Evolutionary conservation across 2,888 invertebrate species (phyloP).

Genomic region (Augiades crinisus): DNA sequence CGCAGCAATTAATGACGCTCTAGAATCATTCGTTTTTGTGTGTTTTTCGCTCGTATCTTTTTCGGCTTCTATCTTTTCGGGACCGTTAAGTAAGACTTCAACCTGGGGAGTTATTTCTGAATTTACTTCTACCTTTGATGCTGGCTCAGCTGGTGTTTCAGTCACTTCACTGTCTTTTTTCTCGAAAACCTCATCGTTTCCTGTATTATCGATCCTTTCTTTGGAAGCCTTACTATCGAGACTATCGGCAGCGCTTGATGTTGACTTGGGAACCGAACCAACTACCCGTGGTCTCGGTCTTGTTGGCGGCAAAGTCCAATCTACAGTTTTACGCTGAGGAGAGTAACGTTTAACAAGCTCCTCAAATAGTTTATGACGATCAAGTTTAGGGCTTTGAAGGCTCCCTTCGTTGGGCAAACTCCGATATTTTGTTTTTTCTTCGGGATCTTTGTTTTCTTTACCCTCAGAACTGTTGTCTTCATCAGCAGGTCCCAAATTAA

Average conservation of each 20-base stretch:
- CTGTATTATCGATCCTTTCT: conserved; percentile 44
- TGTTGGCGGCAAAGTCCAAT: conserved; percentile 73
- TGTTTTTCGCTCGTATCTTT: conserved; percentile 31
- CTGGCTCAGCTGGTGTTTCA: conserved; percentile 32
- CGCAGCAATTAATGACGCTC: conserved; percentile 56
- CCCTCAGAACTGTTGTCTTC: conserved; percentile 41
- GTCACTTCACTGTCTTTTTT: conserved; percentile 45
- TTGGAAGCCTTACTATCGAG: conserved; percentile 45
- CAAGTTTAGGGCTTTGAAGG: conserved; percentile 56
- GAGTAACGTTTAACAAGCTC: conserved; percentile 72
- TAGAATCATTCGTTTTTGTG: conserved; percentile 46
- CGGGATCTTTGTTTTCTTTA: conserved; percentile 65
- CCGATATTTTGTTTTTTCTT: conserved; percentile 45
- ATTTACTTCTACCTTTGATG: conserved; percentile 31
- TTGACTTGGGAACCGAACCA: conserved; percentile 67
- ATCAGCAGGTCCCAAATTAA: conserved; percentile 56
- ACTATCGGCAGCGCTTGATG: conserved; percentile 56
- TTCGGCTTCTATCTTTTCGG: conserved; percentile 38
- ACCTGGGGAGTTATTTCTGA: conserved; percentile 39
- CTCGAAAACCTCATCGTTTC: conserved; percentile 64
- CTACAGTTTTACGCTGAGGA: conserved; percentile 69
- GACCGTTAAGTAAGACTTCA: conserved; percentile 54
- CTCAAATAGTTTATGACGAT: conserved; percentile 70
- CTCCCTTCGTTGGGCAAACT: conserved; percentile 54
- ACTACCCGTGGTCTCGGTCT: conserved; percentile 69